Percentiles rank a stretch among this genome's conserved stretches.
These are phyloP conservation scores for Dyspetes luteomarginatus DNA, from an alignment of 2,888 invertebrate species.

Conservation along the genomic window DNA sequence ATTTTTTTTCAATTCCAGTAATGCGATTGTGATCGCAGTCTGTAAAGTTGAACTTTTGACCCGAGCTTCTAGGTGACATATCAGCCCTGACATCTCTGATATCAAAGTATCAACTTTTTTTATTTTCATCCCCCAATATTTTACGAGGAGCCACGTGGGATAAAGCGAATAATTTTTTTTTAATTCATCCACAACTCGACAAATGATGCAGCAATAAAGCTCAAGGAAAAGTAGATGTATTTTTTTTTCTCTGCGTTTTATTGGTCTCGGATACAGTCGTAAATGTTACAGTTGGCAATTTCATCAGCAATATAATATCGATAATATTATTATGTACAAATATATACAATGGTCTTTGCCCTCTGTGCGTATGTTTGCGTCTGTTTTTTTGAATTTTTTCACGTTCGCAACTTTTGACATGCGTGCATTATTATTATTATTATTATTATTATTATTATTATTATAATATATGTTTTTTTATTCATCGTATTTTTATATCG, in stretches of 20 bases:
- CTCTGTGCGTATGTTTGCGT: slow-evolving; percentile 7
- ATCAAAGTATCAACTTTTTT: too few species aligned
- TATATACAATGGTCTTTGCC: slow-evolving; percentile 75
- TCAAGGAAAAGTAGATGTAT: background rate
- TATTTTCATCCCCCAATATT: too few species aligned
- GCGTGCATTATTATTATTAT: slow-evolving; percentile 1
- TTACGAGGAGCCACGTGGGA: too few species aligned
- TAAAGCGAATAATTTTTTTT: background rate
- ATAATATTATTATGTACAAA: slow-evolving; percentile 78
- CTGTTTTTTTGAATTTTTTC: slow-evolving; percentile 27
- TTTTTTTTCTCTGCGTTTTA: slow-evolving; percentile 73
- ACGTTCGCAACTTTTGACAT: background rate
- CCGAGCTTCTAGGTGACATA: too few species aligned
- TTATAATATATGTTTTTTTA: slow-evolving; percentile 13
- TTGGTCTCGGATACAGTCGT: slow-evolving; percentile 80
- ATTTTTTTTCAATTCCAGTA: too few species aligned
- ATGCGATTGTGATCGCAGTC: too few species aligned
- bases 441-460: slow-evolving; percentile 23
- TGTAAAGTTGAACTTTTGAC: too few species aligned
- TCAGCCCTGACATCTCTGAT: too few species aligned
- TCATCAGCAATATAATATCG: slow-evolving; percentile 78
- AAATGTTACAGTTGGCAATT: slow-evolving; percentile 80
- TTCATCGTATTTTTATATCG: slow-evolving; percentile 22
- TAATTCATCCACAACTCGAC: background rate
- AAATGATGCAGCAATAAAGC: background rate